Conservation (phyloP, 2,113 vertebrate species). For the Nycticryphes semicollaris region DNA sequence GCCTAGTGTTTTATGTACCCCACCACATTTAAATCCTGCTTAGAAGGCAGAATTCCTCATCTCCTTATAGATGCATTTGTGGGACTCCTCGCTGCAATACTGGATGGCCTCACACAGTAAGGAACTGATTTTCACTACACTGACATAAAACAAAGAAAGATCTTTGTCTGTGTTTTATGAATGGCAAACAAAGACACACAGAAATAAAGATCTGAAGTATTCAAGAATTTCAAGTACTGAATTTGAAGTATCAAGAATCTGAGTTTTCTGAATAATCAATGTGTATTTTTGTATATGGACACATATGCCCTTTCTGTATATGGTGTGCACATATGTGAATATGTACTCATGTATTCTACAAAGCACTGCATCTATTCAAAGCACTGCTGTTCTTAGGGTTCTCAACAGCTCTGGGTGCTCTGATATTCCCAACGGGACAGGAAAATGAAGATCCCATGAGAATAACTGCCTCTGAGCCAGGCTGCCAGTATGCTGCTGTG, state of each 20-base stretch:
- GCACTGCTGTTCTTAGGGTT: background rate
- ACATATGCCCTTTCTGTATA: background rate
- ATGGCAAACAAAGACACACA: background rate
- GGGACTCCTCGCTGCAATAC: background rate
- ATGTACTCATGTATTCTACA: background rate
- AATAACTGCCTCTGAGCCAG: rapidly evolving
- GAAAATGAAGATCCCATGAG: background rate
- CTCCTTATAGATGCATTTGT: background rate
- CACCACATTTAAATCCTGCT: background rate
- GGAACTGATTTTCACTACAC: background rate
- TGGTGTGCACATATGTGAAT: background rate
- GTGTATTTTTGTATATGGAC: background rate
- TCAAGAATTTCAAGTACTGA: background rate
- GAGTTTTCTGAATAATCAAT: background rate
- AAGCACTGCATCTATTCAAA: background rate
- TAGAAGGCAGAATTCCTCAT: background rate
- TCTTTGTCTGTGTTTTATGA: background rate
- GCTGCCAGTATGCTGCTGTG: background rate
- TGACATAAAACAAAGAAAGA: background rate
- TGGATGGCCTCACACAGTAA: background rate
- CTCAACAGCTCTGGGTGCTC: background rate
- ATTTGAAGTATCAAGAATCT: background rate
- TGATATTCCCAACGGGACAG: background rate
- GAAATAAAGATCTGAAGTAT: background rate
- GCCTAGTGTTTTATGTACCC: background rate